These are phyloP conservation scores for Alosa alosa DNA, from an alignment of 2,113 vertebrate species.

Conservation along the genomic window DNA sequence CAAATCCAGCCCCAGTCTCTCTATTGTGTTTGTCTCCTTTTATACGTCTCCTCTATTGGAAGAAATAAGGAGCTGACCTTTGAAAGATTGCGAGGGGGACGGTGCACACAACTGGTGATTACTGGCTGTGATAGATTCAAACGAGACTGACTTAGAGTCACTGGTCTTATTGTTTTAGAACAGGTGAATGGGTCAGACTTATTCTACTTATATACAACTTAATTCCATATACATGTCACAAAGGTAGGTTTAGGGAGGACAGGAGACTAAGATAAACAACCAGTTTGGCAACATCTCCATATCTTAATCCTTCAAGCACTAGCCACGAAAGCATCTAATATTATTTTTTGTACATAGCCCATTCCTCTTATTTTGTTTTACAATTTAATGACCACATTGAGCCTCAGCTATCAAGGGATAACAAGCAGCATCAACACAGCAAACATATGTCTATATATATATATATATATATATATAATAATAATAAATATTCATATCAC, in stretches of 20 bases:
- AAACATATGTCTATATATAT: conserved; percentile 72
- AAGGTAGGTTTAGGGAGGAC: too few relatives aligned
- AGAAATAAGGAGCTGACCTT: conserved; percentile 49
- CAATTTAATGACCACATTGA: conserved; percentile 33
- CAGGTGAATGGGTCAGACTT: neutral
- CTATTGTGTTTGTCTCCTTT: conserved; percentile 28
- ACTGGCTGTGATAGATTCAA: conserved; percentile 49
- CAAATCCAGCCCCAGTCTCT: conserved; percentile 13
- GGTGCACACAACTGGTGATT: conserved; percentile 53
- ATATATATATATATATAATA: too few relatives aligned
- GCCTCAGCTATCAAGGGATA: conserved; percentile 71
- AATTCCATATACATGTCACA: neutral
- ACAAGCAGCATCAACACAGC: conserved; percentile 61
- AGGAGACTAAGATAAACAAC: conserved; percentile 45
- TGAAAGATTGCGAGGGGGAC: conserved; percentile 50
- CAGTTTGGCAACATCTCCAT: conserved; percentile 28
- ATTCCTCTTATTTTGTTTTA: conserved; percentile 26
- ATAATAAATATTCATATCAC: conserved; percentile 63
- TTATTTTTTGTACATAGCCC: neutral
- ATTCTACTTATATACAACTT: neutral
- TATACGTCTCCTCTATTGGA: neutral
- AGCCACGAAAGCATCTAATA: neutral
- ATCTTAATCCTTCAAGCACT: neutral
- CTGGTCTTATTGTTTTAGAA: conserved; percentile 27
- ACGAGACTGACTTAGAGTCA: conserved; percentile 41